These are phyloP conservation scores for Neelides sp. DNA, from an alignment of 1,140 invertebrate species.

Conservation along the genomic window DNA sequence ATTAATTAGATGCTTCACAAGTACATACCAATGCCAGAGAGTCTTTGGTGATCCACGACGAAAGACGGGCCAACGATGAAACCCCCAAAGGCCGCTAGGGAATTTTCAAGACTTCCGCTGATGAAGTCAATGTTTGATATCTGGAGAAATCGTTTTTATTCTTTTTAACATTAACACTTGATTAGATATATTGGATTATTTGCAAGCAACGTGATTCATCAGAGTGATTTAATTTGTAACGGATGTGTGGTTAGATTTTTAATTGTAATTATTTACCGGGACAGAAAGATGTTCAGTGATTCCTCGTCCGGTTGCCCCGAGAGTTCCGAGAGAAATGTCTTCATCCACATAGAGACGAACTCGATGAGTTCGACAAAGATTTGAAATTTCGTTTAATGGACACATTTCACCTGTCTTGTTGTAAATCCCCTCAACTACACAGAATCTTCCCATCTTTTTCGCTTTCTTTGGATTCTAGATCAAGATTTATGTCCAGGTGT, in stretches of 20 bases:
- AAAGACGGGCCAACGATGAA: conserved; percentile 88
- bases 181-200: neutral
- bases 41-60: conserved; percentile 86
- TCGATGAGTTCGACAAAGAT: conserved; percentile 75
- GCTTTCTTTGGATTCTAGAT: conserved; percentile 59
- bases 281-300: conserved; percentile 74
- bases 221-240: no score
- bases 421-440: conserved; percentile 89
- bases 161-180: neutral
- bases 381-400: conserved; percentile 66
- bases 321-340: conserved; percentile 75
- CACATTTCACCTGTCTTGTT: conserved; percentile 81
- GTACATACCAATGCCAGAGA: conserved; percentile 56
- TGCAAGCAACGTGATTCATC: neutral
- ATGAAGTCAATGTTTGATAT: conserved; percentile 77
- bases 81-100: conserved; percentile 79
- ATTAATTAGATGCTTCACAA: no score
- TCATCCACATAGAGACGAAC: conserved; percentile 89
- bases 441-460: conserved; percentile 58
- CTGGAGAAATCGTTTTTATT: conserved; percentile 38
- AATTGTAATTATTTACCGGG: conserved; percentile 42
- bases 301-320: conserved; percentile 71
- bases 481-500: conserved; percentile 18
- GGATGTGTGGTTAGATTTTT: no score
- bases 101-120: conserved; percentile 76